phyloP scores from a whole-genome alignment of 2,888 invertebrate genomes.

The Ceriagrion tenellum region DNA sequence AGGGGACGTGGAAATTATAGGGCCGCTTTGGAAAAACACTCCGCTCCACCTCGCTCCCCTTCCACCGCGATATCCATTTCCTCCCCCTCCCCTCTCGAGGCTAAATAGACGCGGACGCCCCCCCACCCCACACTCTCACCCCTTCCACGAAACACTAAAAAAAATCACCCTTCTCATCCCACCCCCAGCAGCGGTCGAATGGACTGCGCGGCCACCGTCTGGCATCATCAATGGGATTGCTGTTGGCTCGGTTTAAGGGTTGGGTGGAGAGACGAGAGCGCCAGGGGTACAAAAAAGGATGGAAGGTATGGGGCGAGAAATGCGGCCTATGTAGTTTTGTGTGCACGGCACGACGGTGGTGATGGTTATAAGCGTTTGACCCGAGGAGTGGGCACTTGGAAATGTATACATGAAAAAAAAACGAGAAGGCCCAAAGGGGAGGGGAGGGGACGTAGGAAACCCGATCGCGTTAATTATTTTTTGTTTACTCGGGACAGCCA shows the following conservation, averaged over 20 bases:
- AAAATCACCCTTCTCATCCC: not conserved
- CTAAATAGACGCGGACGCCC: conserved; percentile 26
- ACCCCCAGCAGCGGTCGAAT: not conserved
- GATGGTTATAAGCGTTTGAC: not conserved
- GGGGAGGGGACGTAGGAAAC: not conserved
- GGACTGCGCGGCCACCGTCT: not conserved
- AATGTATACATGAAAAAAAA: too few species aligned
- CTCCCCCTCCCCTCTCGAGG: conserved; percentile 33
- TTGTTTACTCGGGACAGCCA: conserved; percentile 55
- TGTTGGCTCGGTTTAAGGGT: not conserved
- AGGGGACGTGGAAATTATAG: conserved; percentile 66
- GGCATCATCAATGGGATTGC: conserved; percentile 51
- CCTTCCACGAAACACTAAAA: not conserved
- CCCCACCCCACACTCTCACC: not conserved
- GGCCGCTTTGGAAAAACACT: conserved; percentile 59
- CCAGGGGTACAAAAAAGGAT: not conserved
- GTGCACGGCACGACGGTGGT: conserved; percentile 18
- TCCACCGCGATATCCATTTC: conserved; percentile 52
- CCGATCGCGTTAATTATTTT: conserved; percentile 63
- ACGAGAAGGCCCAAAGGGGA: not conserved
- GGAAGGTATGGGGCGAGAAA: not conserved
- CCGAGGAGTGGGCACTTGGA: not conserved
- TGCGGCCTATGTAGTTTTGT: not conserved
- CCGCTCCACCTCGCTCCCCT: not conserved
- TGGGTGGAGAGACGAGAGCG: not conserved